Percentiles rank a stretch among this genome's conserved stretches.
Conservation (phyloP, 2,888 invertebrate genomes). For the Calameuta filiformis region DNA sequence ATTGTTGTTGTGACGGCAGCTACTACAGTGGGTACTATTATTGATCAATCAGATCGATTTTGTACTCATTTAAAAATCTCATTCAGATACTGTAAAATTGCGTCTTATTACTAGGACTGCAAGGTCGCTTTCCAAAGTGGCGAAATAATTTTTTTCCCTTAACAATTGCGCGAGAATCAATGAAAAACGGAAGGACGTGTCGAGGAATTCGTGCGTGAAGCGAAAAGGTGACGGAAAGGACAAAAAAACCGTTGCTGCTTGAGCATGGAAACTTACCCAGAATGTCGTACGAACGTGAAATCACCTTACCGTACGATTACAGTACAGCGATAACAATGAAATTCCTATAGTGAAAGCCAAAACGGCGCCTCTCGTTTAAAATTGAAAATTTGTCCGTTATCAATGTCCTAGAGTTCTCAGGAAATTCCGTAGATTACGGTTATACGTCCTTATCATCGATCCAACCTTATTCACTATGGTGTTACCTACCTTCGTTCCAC, state of each 20-base stretch:
- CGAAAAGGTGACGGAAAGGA: slow-evolving; percentile 22
- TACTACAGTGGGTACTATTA: slow-evolving; percentile 66
- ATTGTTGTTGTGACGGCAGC: slow-evolving; percentile 73
- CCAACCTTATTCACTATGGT: neutral
- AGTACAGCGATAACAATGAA: neutral
- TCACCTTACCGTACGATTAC: neutral
- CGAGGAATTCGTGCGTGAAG: slow-evolving; percentile 46
- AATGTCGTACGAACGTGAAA: neutral
- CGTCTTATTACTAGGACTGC: neutral
- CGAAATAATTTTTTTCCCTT: neutral
- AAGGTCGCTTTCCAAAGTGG: neutral
- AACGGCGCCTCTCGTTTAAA: neutral
- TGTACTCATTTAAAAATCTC: neutral
- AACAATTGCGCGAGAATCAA: neutral
- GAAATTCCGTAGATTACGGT: neutral
- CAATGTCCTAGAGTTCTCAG: neutral
- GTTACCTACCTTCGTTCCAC: neutral
- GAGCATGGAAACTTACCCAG: neutral
- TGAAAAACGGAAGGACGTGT: slow-evolving; percentile 28
- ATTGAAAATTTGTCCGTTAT: neutral
- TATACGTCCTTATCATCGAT: neutral
- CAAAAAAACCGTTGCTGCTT: neutral
- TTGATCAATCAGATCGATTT: neutral
- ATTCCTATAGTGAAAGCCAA: neutral
- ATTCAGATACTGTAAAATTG: neutral